Evolutionary conservation across 2,797 vertebrate species (phyloP).

Genomic region (Danio aesculapii): DNA sequence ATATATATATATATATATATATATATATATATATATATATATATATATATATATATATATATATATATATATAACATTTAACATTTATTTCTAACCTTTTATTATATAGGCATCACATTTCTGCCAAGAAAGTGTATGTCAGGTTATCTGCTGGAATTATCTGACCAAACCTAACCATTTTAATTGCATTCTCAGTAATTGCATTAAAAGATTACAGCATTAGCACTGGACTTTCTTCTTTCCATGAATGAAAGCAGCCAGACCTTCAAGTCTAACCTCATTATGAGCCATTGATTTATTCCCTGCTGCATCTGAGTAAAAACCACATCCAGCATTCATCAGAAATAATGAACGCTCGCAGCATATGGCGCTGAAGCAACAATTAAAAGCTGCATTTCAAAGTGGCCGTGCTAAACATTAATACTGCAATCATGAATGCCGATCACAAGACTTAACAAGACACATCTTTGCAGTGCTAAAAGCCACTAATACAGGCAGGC

Average conservation of each 20-base stretch:
- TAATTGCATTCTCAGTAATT: not conserved
- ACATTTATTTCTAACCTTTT: too few relatives aligned
- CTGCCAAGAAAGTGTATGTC: not conserved
- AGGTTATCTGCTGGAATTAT: not conserved
- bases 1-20: not conserved
- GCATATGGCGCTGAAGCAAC: not conserved
- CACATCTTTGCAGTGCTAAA: not conserved
- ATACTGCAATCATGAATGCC: constrained; percentile 22
- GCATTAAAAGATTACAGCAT: not conserved
- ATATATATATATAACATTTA: too few relatives aligned
- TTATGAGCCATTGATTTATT: not conserved
- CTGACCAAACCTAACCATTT: not conserved
- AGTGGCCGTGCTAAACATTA: constrained; percentile 19
- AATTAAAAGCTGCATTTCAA: constrained; percentile 46
- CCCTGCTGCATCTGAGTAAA: not conserved
- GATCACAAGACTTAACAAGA: not conserved
- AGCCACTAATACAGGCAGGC: constrained; percentile 14
- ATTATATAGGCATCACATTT: too few relatives aligned
- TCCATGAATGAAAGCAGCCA: constrained; percentile 6
- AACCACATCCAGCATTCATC: not conserved
- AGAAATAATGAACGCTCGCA: not conserved
- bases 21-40: too few relatives aligned
- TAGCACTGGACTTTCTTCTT: not conserved
- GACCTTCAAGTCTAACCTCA: not conserved
- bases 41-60: too few relatives aligned